These are phyloP conservation scores for Tethea ocularis DNA, from an alignment of 2,888 invertebrate genomes.

Conservation along the genomic window DNA sequence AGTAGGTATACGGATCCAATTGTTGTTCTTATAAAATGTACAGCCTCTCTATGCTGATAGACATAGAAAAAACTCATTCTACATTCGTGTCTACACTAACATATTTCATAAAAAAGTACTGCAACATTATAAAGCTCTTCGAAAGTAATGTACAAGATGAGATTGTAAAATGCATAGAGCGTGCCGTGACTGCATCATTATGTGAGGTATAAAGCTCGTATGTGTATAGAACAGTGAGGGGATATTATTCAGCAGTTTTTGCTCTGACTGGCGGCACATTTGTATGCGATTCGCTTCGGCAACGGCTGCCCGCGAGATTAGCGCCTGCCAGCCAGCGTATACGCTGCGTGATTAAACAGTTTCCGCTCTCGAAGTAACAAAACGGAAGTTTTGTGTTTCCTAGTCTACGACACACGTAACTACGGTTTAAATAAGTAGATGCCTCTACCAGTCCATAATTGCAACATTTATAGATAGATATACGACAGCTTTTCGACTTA, in stretches of 20 bases:
- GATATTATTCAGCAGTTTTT: slow-evolving; percentile 79
- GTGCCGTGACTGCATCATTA: slow-evolving; percentile 69
- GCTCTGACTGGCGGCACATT: slow-evolving; percentile 65
- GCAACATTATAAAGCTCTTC: slow-evolving; percentile 31
- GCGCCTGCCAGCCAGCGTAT: slow-evolving; percentile 60
- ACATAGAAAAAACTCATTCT: no score
- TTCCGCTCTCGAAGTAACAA: slow-evolving; percentile 62
- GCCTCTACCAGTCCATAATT: no score
- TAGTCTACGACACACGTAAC: slow-evolving; percentile 22
- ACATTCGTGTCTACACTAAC: slow-evolving; percentile 14
- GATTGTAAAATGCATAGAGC: slow-evolving; percentile 61
- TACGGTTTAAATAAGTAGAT: slow-evolving; percentile 21
- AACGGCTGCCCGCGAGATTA: slow-evolving; percentile 71
- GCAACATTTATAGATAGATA: background rate
- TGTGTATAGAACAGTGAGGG: slow-evolving; percentile 58
- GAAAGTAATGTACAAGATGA: slow-evolving; percentile 45
- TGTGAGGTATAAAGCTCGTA: slow-evolving; percentile 62
- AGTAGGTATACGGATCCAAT: slow-evolving; percentile 41
- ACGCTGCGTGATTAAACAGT: slow-evolving; percentile 73
- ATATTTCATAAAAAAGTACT: slow-evolving; percentile 25
- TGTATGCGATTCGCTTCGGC: slow-evolving; percentile 77
- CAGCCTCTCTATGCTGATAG: no score
- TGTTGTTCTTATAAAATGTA: slow-evolving; percentile 28
- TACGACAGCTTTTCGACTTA: background rate
- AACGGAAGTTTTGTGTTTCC: slow-evolving; percentile 40